Evolutionary conservation across 2,888 invertebrate species (phyloP), one percentile per base, ranked within the genome.

Genomic region (Diploptera punctata): DNA sequence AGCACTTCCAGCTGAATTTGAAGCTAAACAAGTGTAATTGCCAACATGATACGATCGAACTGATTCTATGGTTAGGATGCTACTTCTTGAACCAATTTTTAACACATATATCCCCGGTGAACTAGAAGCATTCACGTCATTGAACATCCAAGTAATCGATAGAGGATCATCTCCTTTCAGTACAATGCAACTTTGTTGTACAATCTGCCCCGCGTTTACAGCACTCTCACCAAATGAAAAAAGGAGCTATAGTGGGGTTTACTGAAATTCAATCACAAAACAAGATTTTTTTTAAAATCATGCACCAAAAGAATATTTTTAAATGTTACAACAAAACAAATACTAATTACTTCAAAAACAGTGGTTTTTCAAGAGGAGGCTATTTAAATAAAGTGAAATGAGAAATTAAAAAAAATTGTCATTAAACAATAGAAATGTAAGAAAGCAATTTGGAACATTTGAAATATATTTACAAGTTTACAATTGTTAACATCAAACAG

Each of bases 101-200:
- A 86, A 82, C 57, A 86, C 82, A 13, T 86, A 83, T 60, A 90
- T 84, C 61, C 89, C 88, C 74, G 83, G 87, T 73, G 81, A 79
- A 76, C 82, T 81, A 76, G 82, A 82, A 79, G 82, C 81, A 77
- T 81, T 80, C 75, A 80, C 79, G 57, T 78, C 82, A 54, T 73
- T 82, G 82, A 93, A 90, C 71, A 88, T 88, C 93, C 93, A 93
- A 68, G 86, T 85, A 76, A 93, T 90, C 76, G 88, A 88, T 79
- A 93, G 84, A 67, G 93, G 93, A 76, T 89, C 83, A 83, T 93
- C 93, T 74, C 93, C 91, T 79, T 89, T 88, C 44, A 87, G 86
- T 43, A 88, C 84, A 47, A 85, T 85, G 79, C 89, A 89, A 52
- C 85, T 84, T 3, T 87, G 84, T 44, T 86, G 85, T 57, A 86